Base-by-base conservation (phyloP, 2,113 vertebrate genomes). In the Ceyx cyanopectus region DNA sequence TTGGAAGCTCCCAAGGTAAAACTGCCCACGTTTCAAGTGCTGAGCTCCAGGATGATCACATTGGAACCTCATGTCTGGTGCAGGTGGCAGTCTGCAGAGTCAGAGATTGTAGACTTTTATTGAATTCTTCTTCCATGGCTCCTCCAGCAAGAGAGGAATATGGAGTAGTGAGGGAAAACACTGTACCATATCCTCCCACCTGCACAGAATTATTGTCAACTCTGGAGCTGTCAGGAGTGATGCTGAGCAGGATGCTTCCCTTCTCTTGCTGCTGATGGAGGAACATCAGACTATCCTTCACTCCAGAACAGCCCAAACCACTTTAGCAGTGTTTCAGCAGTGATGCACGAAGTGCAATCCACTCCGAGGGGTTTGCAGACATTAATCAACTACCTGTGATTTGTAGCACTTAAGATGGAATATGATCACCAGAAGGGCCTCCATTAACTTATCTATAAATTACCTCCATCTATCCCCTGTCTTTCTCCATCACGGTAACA, bases 391-490 rank as follows among this genome's bases (percentile, higher is more conserved):
- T 8, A 50, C 8, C 62, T 57, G 22, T 93, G 89, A 96, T 94
- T 90, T 88, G 85, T 74, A 57, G 77, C 9, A 2, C 41, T 78
- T 53, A 13, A n/a, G 30, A 50, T 75, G 80, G 83, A 92, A 84
- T 75, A 86, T 29, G 82, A 84, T 63, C 77, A 61, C 65, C 78
- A 79, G 34, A 68, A 81, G 45, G 45, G 30, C 77, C 80, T 81
- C 80, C 14, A 14, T 93, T 94, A 84, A 75, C 48, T 67, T 65
- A 81, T 54, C 77, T 95, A 45, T 93, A 89, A 96, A 96, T 91
- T 84, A 69, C 78, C 54, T 76, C 21, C 46, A 63, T 53, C 58
- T 40, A 75, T 91, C 63, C 48, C 43, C 53, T 67, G 73, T 85
- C 83, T 88, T 66, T 83, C 48, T 46, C 17, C 27, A 45, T 93